Conservation (phyloP, 1,140 invertebrate genomes). For the Rhagoletis zephyria region DNA sequence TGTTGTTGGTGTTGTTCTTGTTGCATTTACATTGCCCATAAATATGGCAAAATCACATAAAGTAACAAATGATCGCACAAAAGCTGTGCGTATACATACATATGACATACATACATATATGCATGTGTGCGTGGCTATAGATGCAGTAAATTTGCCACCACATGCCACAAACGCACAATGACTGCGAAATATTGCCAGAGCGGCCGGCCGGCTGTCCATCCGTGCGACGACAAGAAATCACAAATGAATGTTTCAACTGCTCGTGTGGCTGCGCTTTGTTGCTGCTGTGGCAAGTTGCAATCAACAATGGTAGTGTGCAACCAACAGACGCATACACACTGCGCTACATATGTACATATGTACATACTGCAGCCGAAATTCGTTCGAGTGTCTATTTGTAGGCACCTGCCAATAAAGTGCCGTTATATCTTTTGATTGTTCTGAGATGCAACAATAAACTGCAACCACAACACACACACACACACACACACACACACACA, state of each 20-base stretch:
- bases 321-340: too few relatives aligned
- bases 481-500: too few relatives aligned
- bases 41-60: background rate
- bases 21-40: background rate
- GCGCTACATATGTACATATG: too few relatives aligned
- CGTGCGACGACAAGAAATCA: conserved; percentile 6
- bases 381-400: too few relatives aligned
- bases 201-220: background rate
- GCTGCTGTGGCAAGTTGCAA: background rate
- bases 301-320: background rate
- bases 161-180: background rate
- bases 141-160: background rate
- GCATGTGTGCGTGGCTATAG: background rate
- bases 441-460: too few relatives aligned
- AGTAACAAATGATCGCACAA: background rate
- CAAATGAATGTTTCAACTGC: conserved; percentile 10
- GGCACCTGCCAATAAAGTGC: too few relatives aligned
- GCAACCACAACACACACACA: too few relatives aligned
- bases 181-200: background rate
- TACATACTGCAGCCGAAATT: too few relatives aligned
- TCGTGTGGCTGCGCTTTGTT: too few relatives aligned
- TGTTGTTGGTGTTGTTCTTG: background rate
- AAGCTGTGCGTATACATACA: background rate
- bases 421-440: too few relatives aligned
- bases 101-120: background rate